Base-by-base conservation (phyloP, 2,797 vertebrate species). In the Macroramphosus scolopax region DNA sequence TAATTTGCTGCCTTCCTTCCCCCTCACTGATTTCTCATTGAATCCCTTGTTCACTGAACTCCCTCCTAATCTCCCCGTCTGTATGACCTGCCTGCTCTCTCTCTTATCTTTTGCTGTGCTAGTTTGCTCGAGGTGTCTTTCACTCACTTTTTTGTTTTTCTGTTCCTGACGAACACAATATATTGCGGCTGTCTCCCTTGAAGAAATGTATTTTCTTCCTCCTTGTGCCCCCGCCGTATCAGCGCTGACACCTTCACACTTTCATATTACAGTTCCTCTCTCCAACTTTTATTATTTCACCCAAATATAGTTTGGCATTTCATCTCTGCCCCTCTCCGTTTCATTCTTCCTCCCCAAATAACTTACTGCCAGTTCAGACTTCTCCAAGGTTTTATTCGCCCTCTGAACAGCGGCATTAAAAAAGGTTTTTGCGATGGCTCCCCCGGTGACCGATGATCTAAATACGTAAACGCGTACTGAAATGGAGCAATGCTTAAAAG, bases 1-100 rank as follows among this genome's bases (percentile, higher is more conserved):
- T 66, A 51, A 81, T 75, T 78, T 67, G 33, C 41, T 13, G 63
- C 57, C 44, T 37, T 43, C 61, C 73, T 71, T 80, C 68, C 71
- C 78, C 75, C 68, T 39, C 45, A 26, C 46, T 4, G 37, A 65
- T 47, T 70, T 53, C 33, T 37, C 33, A 61, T 69, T 54, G 62
- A 47, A 14, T 54, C 26, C 41, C 61, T 65, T 71, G 48, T 74
- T 74, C 43, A 11, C 5, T 14, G 36, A 58, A 43, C 53, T 68
- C 31, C 0, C 54, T 72, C 20, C 14, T 68, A 39, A 54, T 65
- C 59, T 56, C 17, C 43, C 53, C 53, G 34, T 1, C 8, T 17
- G 3, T 51, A 40, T 30, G 51, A 34, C 35, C 17, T 4, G 1
- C 8, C 3, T 31, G 10, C 13, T 18, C 58, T 13, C 6, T 29